phyloP scores from a whole-genome alignment of 2,113 vertebrate genomes.

The Perca flavescens region DNA sequence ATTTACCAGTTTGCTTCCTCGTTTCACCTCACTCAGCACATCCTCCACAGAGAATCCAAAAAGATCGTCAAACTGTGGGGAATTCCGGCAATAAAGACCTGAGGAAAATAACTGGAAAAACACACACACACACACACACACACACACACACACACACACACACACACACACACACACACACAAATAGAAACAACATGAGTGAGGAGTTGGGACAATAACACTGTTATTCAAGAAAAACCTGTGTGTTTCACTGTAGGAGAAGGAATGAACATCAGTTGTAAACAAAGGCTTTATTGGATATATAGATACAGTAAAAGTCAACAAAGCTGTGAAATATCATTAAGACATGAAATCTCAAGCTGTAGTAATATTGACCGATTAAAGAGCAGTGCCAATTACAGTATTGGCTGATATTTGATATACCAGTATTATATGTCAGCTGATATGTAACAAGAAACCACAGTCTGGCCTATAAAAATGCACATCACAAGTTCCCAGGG shows the following conservation, averaged over 20 bases:
- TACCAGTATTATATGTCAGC: neutral
- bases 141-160: no score
- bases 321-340: neutral
- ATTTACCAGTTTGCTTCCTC: slow-evolving; percentile 79
- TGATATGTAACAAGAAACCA: no score
- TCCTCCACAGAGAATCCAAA: slow-evolving; percentile 77
- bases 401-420: neutral
- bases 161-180: no score
- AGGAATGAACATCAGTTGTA: neutral
- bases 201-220: neutral
- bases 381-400: neutral
- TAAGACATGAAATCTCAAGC: neutral
- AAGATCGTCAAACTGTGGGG: slow-evolving; percentile 73
- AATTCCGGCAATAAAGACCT: slow-evolving; percentile 58
- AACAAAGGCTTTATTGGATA: neutral
- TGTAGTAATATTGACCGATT: neutral
- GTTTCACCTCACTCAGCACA: slow-evolving; percentile 68
- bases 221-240: no score
- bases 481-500: no score
- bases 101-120: slow-evolving; percentile 78
- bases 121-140: no score
- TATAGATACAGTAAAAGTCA: neutral
- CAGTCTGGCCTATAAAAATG: neutral
- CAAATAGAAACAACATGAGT: neutral
- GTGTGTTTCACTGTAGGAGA: neutral